Evolutionary conservation across 2,888 invertebrate species (phyloP).

Genomic region (Drosophila multiciliata): DNA sequence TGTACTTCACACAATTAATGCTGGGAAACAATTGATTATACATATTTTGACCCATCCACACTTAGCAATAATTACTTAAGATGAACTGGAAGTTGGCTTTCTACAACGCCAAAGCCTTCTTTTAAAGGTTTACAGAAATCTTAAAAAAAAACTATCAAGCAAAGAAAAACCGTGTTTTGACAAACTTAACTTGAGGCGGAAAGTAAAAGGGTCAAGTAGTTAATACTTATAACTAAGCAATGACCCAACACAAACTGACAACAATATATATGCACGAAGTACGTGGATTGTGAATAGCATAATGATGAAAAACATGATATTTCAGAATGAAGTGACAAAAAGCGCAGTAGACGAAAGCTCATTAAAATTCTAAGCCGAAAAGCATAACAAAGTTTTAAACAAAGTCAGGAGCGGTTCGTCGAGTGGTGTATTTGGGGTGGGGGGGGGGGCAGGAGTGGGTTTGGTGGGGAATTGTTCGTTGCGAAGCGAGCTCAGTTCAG

Average conservation of each 20-base stretch:
- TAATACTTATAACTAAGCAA: slow-evolving; percentile 62
- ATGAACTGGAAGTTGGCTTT: neutral
- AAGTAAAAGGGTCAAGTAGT: slow-evolving; percentile 48
- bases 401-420: slow-evolving; percentile 58
- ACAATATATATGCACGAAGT: slow-evolving; percentile 24
- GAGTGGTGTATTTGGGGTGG: neutral
- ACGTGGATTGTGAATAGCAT: slow-evolving; percentile 20
- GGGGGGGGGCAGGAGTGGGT: neutral
- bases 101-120: neutral
- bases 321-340: slow-evolving; percentile 66
- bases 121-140: neutral
- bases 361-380: slow-evolving; percentile 80
- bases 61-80: neutral
- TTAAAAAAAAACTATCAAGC: neutral
- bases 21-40: neutral
- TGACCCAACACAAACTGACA: slow-evolving; percentile 61
- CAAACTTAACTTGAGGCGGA: slow-evolving; percentile 12
- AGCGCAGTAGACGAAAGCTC: slow-evolving; percentile 72
- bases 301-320: slow-evolving; percentile 72
- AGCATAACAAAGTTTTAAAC: slow-evolving; percentile 77
- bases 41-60: neutral
- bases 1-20: neutral
- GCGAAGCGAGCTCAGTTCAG: slow-evolving; percentile 4
- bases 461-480: neutral
- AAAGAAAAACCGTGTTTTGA: neutral